Evolutionary conservation across 2,113 vertebrate genomes (phyloP), one percentile per base, ranked within the genome.

Genomic region (Dolichallabes microphthalmus): DNA sequence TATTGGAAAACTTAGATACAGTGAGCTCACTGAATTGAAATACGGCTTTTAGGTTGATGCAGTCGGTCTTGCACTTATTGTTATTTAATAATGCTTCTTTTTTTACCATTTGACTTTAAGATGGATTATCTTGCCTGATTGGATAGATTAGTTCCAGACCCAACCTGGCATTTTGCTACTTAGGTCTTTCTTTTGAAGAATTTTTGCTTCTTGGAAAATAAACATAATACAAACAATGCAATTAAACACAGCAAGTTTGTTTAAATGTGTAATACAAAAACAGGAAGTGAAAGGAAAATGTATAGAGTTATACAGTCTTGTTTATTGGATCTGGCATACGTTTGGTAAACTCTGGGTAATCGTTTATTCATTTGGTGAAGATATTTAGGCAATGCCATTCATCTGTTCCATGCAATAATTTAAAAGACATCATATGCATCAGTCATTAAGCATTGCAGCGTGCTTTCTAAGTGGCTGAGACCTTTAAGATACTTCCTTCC

Each of bases 401-500:
- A 61, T 88, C 50, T 84, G 30, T 78, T 85, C 55, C 82, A 79
- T 55, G 8, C 64, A 57, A 76, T 82, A 68, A 85, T 61, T 61
- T 85, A 68, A 84, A 60, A 55, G 61, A 77, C 30, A 53, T 77
- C 57, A 52, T 71, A 84, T 64, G 69, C 77, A 75, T 76, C 66
- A 53, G 81, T 55, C 64, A 53, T 73, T 78, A 85, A 74, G 76
- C 58, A 63, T 60, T 30, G 68, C 55, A 86, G 87, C 45, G 78
- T 75, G 82, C 57, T 89, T 45, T 75, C 27, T 50, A 63, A 83
- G 63, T 60, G 20, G 20, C 35, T 66, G 52, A 82, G 85, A 68
- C 83, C 86, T 82, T 84, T 82, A 69, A 85, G 88, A 82, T 83
- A 86, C 86, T 85, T 83, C 87, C 88, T 93, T 82, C 86, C 89